These are phyloP conservation scores for Nomada ferruginata DNA, from an alignment of 2,888 invertebrate species.

Conservation along the genomic window DNA sequence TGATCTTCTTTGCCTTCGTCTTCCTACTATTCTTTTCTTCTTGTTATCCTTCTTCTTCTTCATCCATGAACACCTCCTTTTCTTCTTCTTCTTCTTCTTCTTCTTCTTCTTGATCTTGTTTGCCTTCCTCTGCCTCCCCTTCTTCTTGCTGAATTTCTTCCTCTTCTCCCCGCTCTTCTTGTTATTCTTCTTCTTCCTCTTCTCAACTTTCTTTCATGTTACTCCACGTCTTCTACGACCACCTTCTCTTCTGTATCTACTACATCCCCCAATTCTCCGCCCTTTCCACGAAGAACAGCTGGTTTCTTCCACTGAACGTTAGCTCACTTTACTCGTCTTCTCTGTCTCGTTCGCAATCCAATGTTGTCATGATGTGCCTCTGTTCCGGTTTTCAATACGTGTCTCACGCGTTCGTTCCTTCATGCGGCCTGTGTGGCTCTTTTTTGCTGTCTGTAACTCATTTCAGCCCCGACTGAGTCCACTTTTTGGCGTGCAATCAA, in stretches of 20 bases:
- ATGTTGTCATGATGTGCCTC: conserved; percentile 25
- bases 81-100: too few relatives aligned
- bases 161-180: conserved; percentile 32
- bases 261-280: too few relatives aligned
- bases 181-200: conserved; percentile 1
- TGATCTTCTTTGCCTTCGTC: too few relatives aligned
- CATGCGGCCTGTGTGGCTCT: conserved; percentile 12
- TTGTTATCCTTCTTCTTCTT: too few relatives aligned
- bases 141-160: not conserved
- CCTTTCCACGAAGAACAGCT: conserved; percentile 14
- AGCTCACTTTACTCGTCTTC: conserved; percentile 8
- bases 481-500: conserved; percentile 20
- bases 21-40: too few relatives aligned
- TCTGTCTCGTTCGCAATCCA: conserved; percentile 20
- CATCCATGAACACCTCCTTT: too few relatives aligned
- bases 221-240: conserved; percentile 12
- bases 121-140: not conserved
- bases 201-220: too few relatives aligned
- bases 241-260: not conserved
- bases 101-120: not conserved
- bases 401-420: conserved; percentile 22
- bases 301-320: conserved; percentile 20
- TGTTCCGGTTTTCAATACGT: conserved; percentile 19
- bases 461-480: conserved; percentile 40
- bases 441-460: conserved; percentile 16